Evolutionary conservation across 2,888 invertebrate genomes (phyloP).

Genomic region (Bedellia somnulentella): DNA sequence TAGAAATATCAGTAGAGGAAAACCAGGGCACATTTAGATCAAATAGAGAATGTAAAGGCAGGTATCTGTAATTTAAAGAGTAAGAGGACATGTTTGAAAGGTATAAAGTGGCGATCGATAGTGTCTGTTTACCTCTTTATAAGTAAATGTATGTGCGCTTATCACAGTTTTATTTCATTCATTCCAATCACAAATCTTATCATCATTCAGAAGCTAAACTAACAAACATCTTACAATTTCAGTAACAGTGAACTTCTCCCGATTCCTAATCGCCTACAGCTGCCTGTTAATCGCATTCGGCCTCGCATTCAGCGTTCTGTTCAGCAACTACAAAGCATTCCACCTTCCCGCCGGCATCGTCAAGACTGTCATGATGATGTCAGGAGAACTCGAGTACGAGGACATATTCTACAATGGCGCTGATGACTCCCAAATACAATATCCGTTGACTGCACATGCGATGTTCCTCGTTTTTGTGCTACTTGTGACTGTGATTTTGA

Average conservation of each 20-base stretch:
- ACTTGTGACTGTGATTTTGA: constrained; percentile 78
- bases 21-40: no score
- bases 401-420: constrained; percentile 73
- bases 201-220: no score
- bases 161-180: no score
- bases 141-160: no score
- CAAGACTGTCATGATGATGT: constrained; percentile 88
- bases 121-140: no score
- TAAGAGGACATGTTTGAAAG: no score
- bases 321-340: constrained; percentile 75
- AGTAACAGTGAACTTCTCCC: constrained; percentile 81
- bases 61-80: no score
- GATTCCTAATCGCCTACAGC: constrained; percentile 78
- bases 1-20: no score
- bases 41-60: no score
- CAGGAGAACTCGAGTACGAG: constrained; percentile 83
- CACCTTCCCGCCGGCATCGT: constrained; percentile 66
- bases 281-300: constrained; percentile 81
- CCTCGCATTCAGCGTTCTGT: constrained; percentile 79
- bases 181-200: no score
- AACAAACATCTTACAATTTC: constrained; percentile 15
- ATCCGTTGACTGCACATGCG: constrained; percentile 73
- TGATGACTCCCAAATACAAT: constrained; percentile 53
- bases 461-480: constrained; percentile 78
- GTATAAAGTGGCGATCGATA: no score